These are phyloP conservation scores for Cerceris rybyensis DNA, from an alignment of 2,888 invertebrate genomes.

Conservation along the genomic window DNA sequence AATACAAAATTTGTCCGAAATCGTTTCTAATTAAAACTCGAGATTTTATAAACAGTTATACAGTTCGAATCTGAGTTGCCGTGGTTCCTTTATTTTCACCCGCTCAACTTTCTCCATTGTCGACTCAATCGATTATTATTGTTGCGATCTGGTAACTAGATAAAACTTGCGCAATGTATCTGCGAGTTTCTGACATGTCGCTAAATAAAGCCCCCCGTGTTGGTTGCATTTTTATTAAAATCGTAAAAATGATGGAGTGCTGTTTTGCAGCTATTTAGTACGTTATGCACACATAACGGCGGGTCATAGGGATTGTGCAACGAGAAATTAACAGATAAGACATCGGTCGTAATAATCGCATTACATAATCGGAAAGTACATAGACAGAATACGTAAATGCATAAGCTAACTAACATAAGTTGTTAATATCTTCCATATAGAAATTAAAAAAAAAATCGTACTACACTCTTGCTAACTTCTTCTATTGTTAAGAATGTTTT, in stretches of 20 bases:
- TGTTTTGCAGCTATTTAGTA: constrained; percentile 10
- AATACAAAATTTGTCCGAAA: constrained; percentile 29
- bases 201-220: constrained; percentile 22
- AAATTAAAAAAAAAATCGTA: no score
- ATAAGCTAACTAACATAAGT: no score
- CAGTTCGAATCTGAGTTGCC: constrained; percentile 37
- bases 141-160: constrained; percentile 59
- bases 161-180: constrained; percentile 52
- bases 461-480: no score
- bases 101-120: constrained; percentile 78
- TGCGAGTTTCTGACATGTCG: constrained; percentile 32
- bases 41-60: constrained; percentile 39
- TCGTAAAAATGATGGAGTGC: constrained; percentile 40
- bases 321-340: constrained; percentile 16
- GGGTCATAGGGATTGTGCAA: constrained; percentile 21
- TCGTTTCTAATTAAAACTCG: constrained; percentile 30
- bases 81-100: constrained; percentile 67
- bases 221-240: constrained; percentile 30
- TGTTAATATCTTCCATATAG: no score
- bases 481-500: no score
- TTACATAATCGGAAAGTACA: constrained; percentile 10
- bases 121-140: constrained; percentile 73
- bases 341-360: neutral
- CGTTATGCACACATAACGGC: neutral
- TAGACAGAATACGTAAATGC: neutral